Conservation (phyloP, 2,113 vertebrate genomes). For the Planiliza haematocheilus region DNA sequence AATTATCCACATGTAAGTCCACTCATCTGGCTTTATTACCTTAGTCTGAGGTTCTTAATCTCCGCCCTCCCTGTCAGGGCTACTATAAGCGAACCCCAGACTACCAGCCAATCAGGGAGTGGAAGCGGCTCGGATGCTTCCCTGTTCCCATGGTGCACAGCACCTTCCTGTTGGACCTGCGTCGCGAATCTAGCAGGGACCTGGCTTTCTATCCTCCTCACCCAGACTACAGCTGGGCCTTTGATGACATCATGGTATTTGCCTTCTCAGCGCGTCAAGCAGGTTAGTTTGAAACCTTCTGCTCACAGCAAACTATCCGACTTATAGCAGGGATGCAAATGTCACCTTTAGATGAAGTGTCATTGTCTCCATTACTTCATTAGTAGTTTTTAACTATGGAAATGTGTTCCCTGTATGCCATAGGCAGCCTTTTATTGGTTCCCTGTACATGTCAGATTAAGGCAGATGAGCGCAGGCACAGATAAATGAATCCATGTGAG, state of each 20-base stretch:
- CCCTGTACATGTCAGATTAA: conserved; percentile 15
- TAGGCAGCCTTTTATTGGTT: conserved; percentile 10
- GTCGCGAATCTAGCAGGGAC: conserved; percentile 86
- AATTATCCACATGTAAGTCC: not conserved
- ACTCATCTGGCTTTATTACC: not conserved
- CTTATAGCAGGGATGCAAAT: conserved; percentile 13
- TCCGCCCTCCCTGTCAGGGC: conserved; percentile 82
- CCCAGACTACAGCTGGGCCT: conserved; percentile 95
- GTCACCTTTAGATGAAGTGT: not conserved
- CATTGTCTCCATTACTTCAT: not conserved
- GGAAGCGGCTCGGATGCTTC: conserved; percentile 93
- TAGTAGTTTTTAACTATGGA: not conserved
- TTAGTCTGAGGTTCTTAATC: not conserved
- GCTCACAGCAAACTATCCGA: conserved; percentile 18
- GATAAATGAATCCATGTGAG: conserved; percentile 43
- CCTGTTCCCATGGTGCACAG: conserved; percentile 97
- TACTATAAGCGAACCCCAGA: conserved; percentile 95
- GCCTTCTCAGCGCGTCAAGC: conserved; percentile 94
- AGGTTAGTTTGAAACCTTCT: conserved; percentile 80
- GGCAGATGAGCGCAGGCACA: conserved; percentile 24
- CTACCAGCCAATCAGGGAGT: conserved; percentile 93
- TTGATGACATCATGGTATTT: conserved; percentile 98
- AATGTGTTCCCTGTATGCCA: not conserved
- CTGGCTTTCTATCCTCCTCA: conserved; percentile 93
- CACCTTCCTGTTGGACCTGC: conserved; percentile 93